Base-by-base conservation (phyloP, 1,140 invertebrate species). In the Sminthurinus signatus region DNA sequence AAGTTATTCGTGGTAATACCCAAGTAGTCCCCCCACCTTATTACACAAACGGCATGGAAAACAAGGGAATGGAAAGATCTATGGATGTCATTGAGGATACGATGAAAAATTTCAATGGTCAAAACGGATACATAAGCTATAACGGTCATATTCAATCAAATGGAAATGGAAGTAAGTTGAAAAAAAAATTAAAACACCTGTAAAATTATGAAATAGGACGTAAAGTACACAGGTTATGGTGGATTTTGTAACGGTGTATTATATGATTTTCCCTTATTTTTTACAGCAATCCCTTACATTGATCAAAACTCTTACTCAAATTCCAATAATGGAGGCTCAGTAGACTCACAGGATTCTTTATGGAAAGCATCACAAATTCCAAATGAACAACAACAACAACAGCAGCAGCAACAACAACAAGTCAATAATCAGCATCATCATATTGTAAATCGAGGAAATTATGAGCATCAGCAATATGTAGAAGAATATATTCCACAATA, bases 301-400 rank as follows among this genome's bases (percentile, higher is more conserved):
- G 89, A 92, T 50, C 70, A 72, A 73, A 91, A 91, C 77, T 91
- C 88, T 75, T 93, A 92, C 78, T 89, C 88, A 44, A 93, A 92
- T 75, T 91, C 89, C 56, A 91, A 92, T 78, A 91, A 93, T 77
- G 90, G 89, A 25, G 90, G 91, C 55, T 92, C 89, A 60, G 90
- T 94, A 39, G 92, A 94, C 78, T 93, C 90, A 0, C 91, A 94
- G 75, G 91, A 94, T 75, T 93, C 90, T n/a, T 79, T 94, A 68
- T 94, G 91, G 90, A 90, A 93, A 78, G 88, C 92, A 82, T 92
- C 93, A 78, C 68, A 67, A 32, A 68, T 72, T 62, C 54, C 62
- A 17, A 10, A 44, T 42, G 27, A n/a, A n/a, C n/a, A n/a, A n/a
- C n/a, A n/a, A n/a, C n/a, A n/a, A n/a, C 12, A 42, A 36, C 39